phyloP scores from a whole-genome alignment of 2,113 vertebrate species.

The Ellobius talpinus region DNA sequence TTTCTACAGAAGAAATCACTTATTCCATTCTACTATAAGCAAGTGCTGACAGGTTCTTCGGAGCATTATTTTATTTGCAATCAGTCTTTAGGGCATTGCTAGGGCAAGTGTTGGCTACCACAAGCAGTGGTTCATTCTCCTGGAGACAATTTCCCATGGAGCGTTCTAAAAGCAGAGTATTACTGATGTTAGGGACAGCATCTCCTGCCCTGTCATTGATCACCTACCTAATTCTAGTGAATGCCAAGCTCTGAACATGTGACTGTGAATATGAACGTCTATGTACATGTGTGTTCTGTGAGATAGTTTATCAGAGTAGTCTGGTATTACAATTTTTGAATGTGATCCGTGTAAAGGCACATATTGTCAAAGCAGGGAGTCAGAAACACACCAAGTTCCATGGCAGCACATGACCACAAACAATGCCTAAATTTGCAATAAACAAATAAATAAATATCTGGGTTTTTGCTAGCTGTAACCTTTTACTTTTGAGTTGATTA shows the following conservation, averaged over 20 bases:
- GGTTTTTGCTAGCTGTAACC: not conserved
- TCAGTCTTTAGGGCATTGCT: not conserved
- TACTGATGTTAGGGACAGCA: not conserved
- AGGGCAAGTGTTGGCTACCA: not conserved
- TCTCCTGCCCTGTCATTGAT: not conserved
- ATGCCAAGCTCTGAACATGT: not conserved
- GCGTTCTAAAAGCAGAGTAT: not conserved
- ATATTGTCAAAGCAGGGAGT: not conserved
- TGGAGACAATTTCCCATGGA: not conserved
- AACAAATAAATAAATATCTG: not conserved
- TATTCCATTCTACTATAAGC: not conserved
- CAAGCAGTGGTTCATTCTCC: not conserved
- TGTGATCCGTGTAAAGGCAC: not conserved
- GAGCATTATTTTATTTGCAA: not conserved
- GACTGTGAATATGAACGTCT: not conserved
- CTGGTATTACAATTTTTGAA: not conserved
- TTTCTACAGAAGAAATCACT: not conserved
- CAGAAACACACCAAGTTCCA: not conserved
- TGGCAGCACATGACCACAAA: not conserved
- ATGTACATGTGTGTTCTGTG: not conserved
- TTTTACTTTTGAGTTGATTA: not conserved
- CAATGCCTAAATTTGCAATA: not conserved
- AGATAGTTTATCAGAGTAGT: not conserved
- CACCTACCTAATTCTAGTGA: conserved; percentile 3
- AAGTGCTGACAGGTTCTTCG: not conserved